These are phyloP conservation scores for Tapera naevia DNA, from an alignment of 2,797 vertebrate species.

Conservation along the genomic window DNA sequence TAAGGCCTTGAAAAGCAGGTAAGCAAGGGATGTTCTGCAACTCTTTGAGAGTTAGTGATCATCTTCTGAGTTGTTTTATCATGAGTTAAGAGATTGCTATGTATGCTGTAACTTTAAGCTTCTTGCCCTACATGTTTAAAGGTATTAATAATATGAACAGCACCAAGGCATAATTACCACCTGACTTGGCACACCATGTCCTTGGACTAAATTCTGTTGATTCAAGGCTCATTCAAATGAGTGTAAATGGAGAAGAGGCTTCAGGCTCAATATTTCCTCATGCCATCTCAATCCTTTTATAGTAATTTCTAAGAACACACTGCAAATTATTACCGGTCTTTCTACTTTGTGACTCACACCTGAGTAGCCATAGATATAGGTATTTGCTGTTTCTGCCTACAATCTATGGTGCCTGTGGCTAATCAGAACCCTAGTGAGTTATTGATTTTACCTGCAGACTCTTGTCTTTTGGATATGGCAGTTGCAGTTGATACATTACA, in stretches of 20 bases:
- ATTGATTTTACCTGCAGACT: background rate
- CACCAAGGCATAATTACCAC: constrained; percentile 24
- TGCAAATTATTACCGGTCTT: constrained; percentile 22
- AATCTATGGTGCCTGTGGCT: background rate
- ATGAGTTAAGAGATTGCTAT: constrained; percentile 25
- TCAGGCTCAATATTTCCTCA: background rate
- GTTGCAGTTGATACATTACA: background rate
- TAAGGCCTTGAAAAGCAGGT: background rate
- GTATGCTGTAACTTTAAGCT: constrained; percentile 13
- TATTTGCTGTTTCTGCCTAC: background rate
- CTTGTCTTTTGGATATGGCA: background rate
- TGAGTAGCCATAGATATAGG: background rate
- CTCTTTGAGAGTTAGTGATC: background rate
- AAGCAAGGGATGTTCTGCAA: constrained; percentile 1
- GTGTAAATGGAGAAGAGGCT: background rate
- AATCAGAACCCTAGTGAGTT: background rate
- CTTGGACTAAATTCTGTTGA: constrained; percentile 7
- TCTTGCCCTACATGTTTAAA: constrained; percentile 45
- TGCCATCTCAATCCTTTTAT: constrained; percentile 50
- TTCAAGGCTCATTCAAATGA: constrained; percentile 29
- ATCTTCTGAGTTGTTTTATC: constrained; percentile 17
- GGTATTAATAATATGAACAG: constrained; percentile 58
- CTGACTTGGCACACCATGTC: constrained; percentile 36
- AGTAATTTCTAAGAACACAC: constrained; percentile 31
- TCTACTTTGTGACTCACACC: constrained; percentile 54